Evolutionary conservation across 35 echinoderm and acorn worm genomes (phyloP).

Genomic region (Hemicentrotus pulcherrimus): DNA sequence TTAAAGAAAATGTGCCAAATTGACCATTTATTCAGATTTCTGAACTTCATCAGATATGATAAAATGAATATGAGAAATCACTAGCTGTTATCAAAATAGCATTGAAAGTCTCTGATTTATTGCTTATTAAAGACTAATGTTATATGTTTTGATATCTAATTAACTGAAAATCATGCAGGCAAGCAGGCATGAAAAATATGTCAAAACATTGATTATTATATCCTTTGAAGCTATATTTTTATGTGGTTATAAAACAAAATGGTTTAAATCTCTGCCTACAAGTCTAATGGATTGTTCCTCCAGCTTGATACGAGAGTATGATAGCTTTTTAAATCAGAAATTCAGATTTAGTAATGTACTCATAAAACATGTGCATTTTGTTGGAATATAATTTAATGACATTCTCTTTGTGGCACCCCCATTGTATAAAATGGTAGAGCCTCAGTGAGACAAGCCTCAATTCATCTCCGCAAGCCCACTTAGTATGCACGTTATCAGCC

Average conservation of each 20-base stretch:
- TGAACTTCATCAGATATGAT: too few species aligned
- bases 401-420: conserved; percentile 14
- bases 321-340: neutral
- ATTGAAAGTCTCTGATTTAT: neutral
- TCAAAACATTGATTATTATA: neutral
- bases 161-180: neutral
- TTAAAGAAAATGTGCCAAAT: too few species aligned
- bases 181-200: neutral
- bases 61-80: too few species aligned
- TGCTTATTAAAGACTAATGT: neutral
- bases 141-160: neutral
- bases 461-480: conserved; percentile 25
- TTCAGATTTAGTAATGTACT: neutral
- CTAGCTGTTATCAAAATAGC: too few species aligned
- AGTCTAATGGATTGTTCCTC: neutral
- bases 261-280: neutral
- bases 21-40: too few species aligned
- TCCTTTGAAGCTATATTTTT: neutral
- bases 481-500: conserved; percentile 40
- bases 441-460: neutral
- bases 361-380: too few species aligned
- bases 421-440: conserved; percentile 3
- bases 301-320: neutral
- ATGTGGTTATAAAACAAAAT: neutral
- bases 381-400: neutral